Percentiles rank a stretch among this genome's conserved stretches.
These are phyloP conservation scores for Falcunculus frontatus DNA, from an alignment of 2,113 vertebrate species.

Conservation along the genomic window DNA sequence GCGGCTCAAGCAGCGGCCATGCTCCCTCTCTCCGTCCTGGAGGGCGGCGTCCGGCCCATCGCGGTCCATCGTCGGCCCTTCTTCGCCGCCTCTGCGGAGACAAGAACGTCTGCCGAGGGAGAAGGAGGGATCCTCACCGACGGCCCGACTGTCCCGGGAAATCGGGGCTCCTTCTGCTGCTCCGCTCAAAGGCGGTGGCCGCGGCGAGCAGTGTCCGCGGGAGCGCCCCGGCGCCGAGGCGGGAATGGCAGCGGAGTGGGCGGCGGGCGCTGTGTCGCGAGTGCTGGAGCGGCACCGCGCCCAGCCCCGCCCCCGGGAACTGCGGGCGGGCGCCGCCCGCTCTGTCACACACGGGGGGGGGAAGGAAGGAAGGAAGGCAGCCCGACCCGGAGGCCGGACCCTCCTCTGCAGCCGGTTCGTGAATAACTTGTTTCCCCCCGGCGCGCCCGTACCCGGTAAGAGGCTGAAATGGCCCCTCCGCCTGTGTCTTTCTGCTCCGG, in stretches of 20 bases:
- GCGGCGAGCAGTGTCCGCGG: fast-evolving
- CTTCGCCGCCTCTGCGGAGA: not conserved
- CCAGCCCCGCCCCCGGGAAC: not conserved
- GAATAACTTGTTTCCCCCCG: fast-evolving
- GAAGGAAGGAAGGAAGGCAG: not conserved
- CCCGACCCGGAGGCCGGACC: fast-evolving
- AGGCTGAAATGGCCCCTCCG: not conserved
- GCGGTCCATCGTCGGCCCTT: not conserved
- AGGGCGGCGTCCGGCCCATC: not conserved
- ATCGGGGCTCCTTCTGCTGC: not conserved
- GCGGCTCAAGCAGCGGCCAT: not conserved
- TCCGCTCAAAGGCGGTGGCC: no score
- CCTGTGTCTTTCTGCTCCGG: not conserved
- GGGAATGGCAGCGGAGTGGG: fast-evolving
- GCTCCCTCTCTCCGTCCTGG: not conserved
- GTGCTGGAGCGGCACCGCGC: fast-evolving
- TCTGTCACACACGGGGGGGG: fast-evolving
- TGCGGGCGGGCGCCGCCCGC: not conserved
- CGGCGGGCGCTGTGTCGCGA: fast-evolving
- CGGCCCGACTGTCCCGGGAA: not conserved
- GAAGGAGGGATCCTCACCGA: not conserved
- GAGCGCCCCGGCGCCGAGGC: no score
- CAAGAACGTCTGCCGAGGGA: not conserved
- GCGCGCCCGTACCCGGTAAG: not conserved
- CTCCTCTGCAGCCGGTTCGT: not conserved